Evolutionary conservation across 2,888 invertebrate genomes (phyloP), one percentile per base, ranked within the genome.

Genomic region (Torymus texanus): DNA sequence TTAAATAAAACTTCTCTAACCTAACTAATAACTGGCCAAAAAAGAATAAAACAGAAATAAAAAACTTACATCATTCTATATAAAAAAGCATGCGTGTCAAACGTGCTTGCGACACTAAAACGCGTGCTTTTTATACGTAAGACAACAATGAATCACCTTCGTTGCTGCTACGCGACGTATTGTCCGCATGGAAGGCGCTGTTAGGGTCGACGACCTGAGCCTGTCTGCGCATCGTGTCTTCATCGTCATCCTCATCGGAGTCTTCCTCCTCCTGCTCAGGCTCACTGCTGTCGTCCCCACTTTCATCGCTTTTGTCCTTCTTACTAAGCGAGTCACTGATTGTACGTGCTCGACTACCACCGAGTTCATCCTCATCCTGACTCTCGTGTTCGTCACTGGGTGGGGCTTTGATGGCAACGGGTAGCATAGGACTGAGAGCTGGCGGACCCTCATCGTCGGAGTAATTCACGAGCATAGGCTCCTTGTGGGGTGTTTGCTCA

Each of bases 381-480:
- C 11, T 66, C 41, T 41, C 41, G 41, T 41, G 41, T 41, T 41
- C 41, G 41, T 41, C 78, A 29, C 56, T 62, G 14, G 18, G 16
- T 4, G 83, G 82, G 58, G 84, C 82, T 29, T 83, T 83, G 12
- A 81, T 68, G 51, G 85, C 81, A 14, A 88, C 79, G 2, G 90
- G 89, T 85, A 90, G 86, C 83, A 90, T 88, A 0, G 90, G 90
- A 81, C 89, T 89, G 24, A 90, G 78, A 12, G 89, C 85, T 0
- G 90, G 89, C 2, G 89, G 89, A 3, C 88, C 90, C 41, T 89
- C 89, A 13, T 90, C 89, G 8, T 89, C 89, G 2, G 84, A 84
- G 51, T 86, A 86, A 63, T 86, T 86, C 51, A 82, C 84, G 10
- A 79, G 58, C 50, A 81, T 81, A 5, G 83, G 78, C 14, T 85